Base-by-base conservation (phyloP, 2,888 invertebrate species). In the Drosophila prolongata region DNA sequence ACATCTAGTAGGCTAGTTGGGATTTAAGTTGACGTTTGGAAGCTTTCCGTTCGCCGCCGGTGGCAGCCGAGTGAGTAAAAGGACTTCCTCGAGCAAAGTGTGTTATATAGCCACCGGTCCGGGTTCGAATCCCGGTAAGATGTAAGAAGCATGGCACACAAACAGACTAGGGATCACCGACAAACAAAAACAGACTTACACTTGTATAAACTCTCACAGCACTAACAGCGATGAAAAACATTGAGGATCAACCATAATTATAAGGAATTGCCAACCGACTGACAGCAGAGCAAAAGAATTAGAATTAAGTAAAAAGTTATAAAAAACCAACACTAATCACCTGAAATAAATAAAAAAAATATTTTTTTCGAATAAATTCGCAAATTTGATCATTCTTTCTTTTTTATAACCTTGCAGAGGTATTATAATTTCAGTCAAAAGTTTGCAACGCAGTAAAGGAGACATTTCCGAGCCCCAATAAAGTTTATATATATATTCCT, bases 71-170 rank as follows among this genome's bases (percentile, higher is more conserved):
- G 42, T 43, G 16, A 11, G 42, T 43, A 43, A 2, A 5, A 5
- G 11, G 5, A 10, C 3, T 11, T 16, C 16, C 5, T 16, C 42
- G 19, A 16, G 16, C 10, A 10, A 5, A 43, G 14, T 16, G 10
- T 11, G 1, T 19, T 5, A 5, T 40, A 35, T 35, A 11, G 35
- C 6, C 42, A 43, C 42, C 42, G 19, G 42, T 43, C 42, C 16
- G 42, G 16, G 42, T 43, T 43, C 42, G 42, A 43, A 19, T 43
- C 42, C 42, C 42, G 42, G 19, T 43, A 16, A 19, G 42, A 10
- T 11, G 30, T 43, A 43, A 43, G 11, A 16, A 16, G 42, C 42
- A 43, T 19, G 42, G 42, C 42, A 16, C 42, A 9, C 10, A 10
- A 16, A 42, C 14, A 42, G 3, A 42, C 19, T 3, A n/a, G 4